These are phyloP conservation scores for Rhinolophus sinicus DNA, from an alignment of 2,113 vertebrate species.

Conservation along the genomic window DNA sequence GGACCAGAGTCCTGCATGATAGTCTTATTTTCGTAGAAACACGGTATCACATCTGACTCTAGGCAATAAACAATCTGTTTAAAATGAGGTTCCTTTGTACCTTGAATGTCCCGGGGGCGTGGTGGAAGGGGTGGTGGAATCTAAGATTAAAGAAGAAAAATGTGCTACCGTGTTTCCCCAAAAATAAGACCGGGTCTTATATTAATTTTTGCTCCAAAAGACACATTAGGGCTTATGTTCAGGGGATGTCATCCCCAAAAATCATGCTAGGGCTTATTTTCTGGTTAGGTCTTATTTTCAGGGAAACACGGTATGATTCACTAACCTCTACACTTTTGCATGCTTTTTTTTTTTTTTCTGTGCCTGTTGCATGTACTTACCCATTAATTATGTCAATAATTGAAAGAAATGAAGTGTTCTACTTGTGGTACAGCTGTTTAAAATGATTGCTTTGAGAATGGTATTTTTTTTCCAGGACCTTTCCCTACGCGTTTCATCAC, in stretches of 20 bases:
- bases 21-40: too few species aligned
- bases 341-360: conserved; percentile 41
- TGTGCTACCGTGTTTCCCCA: neutral
- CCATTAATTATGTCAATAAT: conserved; percentile 39
- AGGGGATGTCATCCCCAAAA: too few species aligned
- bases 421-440: neutral
- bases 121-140: neutral
- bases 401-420: neutral
- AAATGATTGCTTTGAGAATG: neutral
- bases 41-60: neutral
- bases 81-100: conserved; percentile 30
- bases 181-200: too few species aligned
- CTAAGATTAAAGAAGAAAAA: conserved; percentile 13
- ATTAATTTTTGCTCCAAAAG: too few species aligned
- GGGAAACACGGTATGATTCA: neutral
- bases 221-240: too few species aligned
- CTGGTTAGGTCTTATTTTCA: too few species aligned
- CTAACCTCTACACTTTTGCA: conserved; percentile 38
- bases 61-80: neutral
- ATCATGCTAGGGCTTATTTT: too few species aligned
- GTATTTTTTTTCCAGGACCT: conserved; percentile 47
- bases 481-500: conserved; percentile 14
- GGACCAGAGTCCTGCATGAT: too few species aligned
- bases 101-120: neutral
- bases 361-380: conserved; percentile 63